Conservation (phyloP, 2,113 vertebrate species). For the Neoarius graeffei region DNA sequence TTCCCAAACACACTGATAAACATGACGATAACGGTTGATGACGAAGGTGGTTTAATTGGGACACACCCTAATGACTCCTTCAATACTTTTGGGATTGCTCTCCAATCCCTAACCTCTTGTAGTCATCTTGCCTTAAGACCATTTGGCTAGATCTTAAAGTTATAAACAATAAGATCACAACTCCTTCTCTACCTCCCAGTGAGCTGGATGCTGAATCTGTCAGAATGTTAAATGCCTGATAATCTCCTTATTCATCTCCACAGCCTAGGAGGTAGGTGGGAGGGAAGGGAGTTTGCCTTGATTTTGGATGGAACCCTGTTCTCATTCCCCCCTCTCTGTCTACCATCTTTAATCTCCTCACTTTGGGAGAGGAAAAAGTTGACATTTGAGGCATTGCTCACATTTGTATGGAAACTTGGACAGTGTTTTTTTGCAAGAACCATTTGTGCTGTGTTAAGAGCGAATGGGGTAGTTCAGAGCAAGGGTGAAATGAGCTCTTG, state of each 20-base stretch:
- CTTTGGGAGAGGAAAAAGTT: constrained; percentile 52
- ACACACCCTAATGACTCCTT: constrained; percentile 27
- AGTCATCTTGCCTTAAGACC: constrained; percentile 24
- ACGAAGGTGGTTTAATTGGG: background rate
- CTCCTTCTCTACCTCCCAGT: constrained; percentile 38
- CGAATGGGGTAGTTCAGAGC: constrained; percentile 18
- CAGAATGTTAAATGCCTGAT: constrained; percentile 37
- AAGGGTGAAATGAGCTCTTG: constrained; percentile 25
- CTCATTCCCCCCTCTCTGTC: constrained; percentile 22
- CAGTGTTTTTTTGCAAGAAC: constrained; percentile 28
- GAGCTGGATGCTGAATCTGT: constrained; percentile 34
- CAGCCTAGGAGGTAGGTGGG: constrained; percentile 17
- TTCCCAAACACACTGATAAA: background rate
- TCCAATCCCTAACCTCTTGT: constrained; percentile 1
- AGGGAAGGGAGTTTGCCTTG: constrained; percentile 31
- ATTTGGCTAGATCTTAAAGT: constrained; percentile 38
- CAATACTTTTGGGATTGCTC: constrained; percentile 5
- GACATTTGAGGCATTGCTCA: constrained; percentile 52
- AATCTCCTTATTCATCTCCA: constrained; percentile 35
- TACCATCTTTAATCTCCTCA: constrained; percentile 50
- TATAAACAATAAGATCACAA: constrained; percentile 29
- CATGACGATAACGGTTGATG: background rate
- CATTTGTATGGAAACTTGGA: constrained; percentile 55
- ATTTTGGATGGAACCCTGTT: constrained; percentile 31
- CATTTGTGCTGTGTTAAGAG: constrained; percentile 40